Evolutionary conservation across 2,888 invertebrate genomes (phyloP), one percentile per base, ranked within the genome.

Genomic region (Philopedon plagiatum): DNA sequence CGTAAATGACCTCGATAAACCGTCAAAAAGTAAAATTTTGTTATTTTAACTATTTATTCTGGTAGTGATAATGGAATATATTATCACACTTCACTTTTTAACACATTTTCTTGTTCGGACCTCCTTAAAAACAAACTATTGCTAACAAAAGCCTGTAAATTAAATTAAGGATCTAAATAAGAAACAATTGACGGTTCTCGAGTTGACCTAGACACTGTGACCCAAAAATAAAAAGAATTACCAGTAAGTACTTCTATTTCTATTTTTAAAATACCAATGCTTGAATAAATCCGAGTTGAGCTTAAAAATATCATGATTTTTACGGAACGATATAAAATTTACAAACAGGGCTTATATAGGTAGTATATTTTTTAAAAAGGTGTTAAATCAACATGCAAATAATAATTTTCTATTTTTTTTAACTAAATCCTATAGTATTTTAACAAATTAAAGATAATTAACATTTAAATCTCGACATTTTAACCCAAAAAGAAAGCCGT

Each of bases 131-230:
- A 19, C 49, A 23, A 23, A 26, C 49, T n/a, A 4, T 13, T 23
- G 49, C 49, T 26, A 49, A 46, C 9, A 46, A 49, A n/a, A 23
- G 26, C n/a, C 8, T 49, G 23, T 49, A 8, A 34, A 41, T 23
- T 49, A 26, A 26, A 11, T 49, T n/a, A 49, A 26, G 49, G 18
- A 26, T 49, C 23, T 49, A n/a, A 49, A 49, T 11, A 49, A 23
- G 2, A 26, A 49, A 26, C 49, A 26, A 26, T 49, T n/a, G 26
- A n/a, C 13, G 23, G n/a, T 2, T 23, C n/a, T 49, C 41, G 1
- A 5, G 23, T 18, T 34, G 37, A 51, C 63, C 63, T 63, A 63
- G 51, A 63, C 63, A 32, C 49, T 63, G 37, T 51, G 23, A 63
- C 63, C 63, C 32, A 63, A 51, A 51, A 63, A 63, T 32, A 3